Evolutionary conservation across 2,797 vertebrate species (phyloP).

Genomic region (Bufotes viridis): DNA sequence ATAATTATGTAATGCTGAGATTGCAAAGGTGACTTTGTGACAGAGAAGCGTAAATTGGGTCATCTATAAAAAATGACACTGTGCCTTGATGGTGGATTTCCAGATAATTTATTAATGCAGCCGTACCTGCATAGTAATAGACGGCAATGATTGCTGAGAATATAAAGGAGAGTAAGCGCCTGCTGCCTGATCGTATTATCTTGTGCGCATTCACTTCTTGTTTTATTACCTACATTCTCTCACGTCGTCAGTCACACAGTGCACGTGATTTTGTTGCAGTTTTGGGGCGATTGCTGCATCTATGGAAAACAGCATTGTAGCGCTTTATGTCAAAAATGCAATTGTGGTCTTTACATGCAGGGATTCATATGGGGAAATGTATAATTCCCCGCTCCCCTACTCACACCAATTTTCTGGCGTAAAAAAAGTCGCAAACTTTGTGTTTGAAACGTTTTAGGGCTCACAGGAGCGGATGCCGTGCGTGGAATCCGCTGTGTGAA

Average conservation of each 20-base stretch:
- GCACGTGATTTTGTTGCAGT: neutral
- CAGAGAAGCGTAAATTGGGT: slow-evolving; percentile 2
- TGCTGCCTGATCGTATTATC: neutral
- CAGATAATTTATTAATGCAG: slow-evolving; percentile 20
- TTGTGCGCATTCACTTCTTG: neutral
- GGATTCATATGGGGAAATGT: too few species aligned
- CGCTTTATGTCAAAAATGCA: neutral
- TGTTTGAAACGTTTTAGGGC: too few species aligned
- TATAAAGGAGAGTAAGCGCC: neutral
- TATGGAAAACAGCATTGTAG: neutral
- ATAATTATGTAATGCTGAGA: neutral
- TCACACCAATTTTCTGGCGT: too few species aligned
- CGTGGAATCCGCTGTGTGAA: too few species aligned
- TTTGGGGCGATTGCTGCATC: neutral
- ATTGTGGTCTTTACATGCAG: neutral
- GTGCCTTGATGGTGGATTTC: neutral
- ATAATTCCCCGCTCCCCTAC: too few species aligned
- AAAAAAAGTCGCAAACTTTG: too few species aligned
- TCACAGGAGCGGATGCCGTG: too few species aligned
- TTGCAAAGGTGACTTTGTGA: slow-evolving; percentile 26
- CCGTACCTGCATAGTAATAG: slow-evolving; percentile 24
- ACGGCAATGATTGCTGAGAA: neutral
- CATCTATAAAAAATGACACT: slow-evolving; percentile 1
- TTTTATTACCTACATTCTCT: neutral
- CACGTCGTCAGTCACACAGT: neutral